phyloP scores from a whole-genome alignment of 2,113 vertebrate species.

The Castor canadensis region DNA sequence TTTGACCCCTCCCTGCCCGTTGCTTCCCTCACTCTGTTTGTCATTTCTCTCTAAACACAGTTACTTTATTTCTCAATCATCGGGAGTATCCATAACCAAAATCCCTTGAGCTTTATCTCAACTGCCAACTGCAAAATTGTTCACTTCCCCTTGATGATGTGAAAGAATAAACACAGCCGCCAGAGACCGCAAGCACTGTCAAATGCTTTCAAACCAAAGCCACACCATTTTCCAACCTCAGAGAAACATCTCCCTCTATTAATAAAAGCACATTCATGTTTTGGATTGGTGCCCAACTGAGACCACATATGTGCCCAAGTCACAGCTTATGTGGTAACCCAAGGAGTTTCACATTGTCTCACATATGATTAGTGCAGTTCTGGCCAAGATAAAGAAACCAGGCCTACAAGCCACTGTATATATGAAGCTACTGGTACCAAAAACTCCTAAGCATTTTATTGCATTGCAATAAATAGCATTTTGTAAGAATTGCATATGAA shows the following conservation, averaged over 20 bases:
- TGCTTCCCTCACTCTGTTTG: not conserved
- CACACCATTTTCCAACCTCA: conserved; percentile 56
- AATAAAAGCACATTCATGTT: conserved; percentile 38
- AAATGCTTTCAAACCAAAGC: conserved; percentile 30
- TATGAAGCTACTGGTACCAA: not conserved
- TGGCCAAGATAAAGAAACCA: conserved; percentile 22
- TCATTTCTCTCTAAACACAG: not conserved
- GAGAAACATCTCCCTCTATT: conserved; percentile 43
- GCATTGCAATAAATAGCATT: not conserved
- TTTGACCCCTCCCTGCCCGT: not conserved
- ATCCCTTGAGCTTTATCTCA: conserved; percentile 44
- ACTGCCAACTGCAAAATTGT: conserved; percentile 54
- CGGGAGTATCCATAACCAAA: conserved; percentile 47
- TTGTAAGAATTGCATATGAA: not conserved
- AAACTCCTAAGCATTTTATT: not conserved
- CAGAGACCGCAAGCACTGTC: conserved; percentile 42
- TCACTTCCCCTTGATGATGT: conserved; percentile 37
- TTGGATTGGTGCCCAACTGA: conserved; percentile 34
- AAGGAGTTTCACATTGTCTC: conserved; percentile 61
- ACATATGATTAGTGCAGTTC: not conserved
- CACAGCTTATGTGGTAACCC: conserved; percentile 56
- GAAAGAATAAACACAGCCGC: conserved; percentile 23
- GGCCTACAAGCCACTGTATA: not conserved
- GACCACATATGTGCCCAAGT: conserved; percentile 56
- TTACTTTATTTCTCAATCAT: conserved; percentile 35